Conservation (phyloP, 2,797 vertebrate species). For the Tympanoctomys barrerae region DNA sequence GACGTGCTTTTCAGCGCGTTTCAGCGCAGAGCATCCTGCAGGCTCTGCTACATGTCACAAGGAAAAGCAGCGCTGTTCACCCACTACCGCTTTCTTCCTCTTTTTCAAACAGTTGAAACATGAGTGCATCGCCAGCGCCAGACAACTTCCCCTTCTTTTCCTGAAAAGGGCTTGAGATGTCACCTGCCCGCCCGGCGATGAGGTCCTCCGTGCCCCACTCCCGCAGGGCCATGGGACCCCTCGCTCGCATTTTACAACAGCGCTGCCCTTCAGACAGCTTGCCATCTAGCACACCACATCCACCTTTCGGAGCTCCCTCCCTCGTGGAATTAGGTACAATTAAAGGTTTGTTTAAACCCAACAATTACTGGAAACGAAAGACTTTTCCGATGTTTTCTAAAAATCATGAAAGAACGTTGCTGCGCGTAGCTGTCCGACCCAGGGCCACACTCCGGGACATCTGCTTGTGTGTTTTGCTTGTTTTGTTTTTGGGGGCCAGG, state of each 20-base stretch:
- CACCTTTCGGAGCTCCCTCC: not conserved
- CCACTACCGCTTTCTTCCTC: not conserved
- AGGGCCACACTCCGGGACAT: not conserved
- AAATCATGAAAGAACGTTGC: not conserved
- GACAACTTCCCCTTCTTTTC: not conserved
- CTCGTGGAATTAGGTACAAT: not conserved
- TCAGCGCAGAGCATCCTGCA: not conserved
- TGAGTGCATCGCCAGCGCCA: not conserved
- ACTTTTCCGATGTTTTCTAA: constrained; percentile 27
- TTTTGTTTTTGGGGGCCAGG: not conserved
- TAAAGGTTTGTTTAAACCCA: not conserved
- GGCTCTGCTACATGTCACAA: not conserved
- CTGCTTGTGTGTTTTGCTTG: not conserved
- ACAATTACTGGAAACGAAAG: not conserved
- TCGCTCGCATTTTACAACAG: not conserved
- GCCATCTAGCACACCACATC: not conserved
- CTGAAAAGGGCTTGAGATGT: constrained; percentile 26
- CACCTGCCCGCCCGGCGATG: not conserved
- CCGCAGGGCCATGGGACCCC: not conserved
- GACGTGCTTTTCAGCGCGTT: not conserved
- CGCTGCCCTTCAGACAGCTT: not conserved
- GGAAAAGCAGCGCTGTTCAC: not conserved
- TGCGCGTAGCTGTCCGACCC: not conserved
- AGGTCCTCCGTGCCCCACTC: not conserved
- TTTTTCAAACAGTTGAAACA: not conserved